Evolutionary conservation across 2,113 vertebrate species (phyloP).

Genomic region (Diadophis punctatus): DNA sequence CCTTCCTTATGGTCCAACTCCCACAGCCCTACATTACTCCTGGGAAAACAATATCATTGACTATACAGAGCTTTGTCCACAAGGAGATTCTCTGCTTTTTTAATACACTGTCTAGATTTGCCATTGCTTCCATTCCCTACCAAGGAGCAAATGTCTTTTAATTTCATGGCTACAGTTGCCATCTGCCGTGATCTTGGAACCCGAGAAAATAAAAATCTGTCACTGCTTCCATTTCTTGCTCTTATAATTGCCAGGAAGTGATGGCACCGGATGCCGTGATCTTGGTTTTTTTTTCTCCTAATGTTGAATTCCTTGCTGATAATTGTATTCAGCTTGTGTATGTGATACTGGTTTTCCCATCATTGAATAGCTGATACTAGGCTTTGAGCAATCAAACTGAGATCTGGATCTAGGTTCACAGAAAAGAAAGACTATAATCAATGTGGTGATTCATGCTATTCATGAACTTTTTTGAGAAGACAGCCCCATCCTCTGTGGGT

Average conservation of each 20-base stretch:
- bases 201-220: background rate
- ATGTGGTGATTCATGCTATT: background rate
- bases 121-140: background rate
- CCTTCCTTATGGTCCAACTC: background rate
- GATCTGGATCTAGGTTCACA: background rate
- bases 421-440: background rate
- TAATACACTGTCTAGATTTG: background rate
- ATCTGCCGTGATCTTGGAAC: background rate
- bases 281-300: background rate
- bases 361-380: background rate
- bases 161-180: background rate
- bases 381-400: background rate
- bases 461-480: background rate
- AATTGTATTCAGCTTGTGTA: background rate
- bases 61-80: background rate
- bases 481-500: background rate
- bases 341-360: background rate
- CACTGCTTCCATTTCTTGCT: background rate
- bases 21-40: background rate
- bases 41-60: background rate
- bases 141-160: background rate
- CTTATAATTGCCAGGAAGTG: background rate
- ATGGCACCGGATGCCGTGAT: background rate
- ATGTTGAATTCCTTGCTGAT: background rate
- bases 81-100: background rate